Evolutionary conservation across 2,797 vertebrate genomes (phyloP).

Genomic region (Champsocephalus gunnari): DNA sequence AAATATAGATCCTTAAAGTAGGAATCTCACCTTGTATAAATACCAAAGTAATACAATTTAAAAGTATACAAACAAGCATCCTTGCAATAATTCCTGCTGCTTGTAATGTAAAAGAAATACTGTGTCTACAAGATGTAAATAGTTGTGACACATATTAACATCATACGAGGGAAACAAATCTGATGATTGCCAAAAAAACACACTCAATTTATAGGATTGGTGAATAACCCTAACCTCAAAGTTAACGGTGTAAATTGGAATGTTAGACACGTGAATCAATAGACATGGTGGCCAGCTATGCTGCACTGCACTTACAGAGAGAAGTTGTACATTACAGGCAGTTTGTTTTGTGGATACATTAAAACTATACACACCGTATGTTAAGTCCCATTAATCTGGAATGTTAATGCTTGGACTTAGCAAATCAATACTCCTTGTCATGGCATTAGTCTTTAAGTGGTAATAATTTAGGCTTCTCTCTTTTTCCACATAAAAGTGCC

Average conservation of each 20-base stretch:
- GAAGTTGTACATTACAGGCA: conserved; percentile 21
- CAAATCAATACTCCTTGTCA: conserved; percentile 62
- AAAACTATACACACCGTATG: conserved; percentile 27
- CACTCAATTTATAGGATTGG: too few species aligned
- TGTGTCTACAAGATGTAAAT: too few species aligned
- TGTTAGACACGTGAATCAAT: conserved; percentile 4
- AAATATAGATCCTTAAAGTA: neutral
- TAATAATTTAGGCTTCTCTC: conserved; percentile 47
- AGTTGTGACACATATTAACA: too few species aligned
- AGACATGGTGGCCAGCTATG: neutral
- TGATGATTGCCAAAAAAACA: too few species aligned
- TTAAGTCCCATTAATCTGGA: conserved; percentile 51
- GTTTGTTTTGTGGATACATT: conserved; percentile 41
- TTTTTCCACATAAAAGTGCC: conserved; percentile 16
- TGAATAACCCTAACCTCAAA: too few species aligned
- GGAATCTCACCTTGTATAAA: too few species aligned
- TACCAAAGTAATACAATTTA: too few species aligned
- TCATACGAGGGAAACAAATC: too few species aligned
- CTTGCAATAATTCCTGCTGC: too few species aligned
- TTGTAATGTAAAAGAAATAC: neutral
- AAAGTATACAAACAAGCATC: too few species aligned
- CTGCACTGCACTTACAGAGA: conserved; percentile 20
- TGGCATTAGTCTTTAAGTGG: conserved; percentile 55
- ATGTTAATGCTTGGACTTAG: conserved; percentile 49
- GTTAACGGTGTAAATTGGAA: neutral